Evolutionary conservation across 2,888 invertebrate species (phyloP).

Genomic region (Ormyrus rosae): DNA sequence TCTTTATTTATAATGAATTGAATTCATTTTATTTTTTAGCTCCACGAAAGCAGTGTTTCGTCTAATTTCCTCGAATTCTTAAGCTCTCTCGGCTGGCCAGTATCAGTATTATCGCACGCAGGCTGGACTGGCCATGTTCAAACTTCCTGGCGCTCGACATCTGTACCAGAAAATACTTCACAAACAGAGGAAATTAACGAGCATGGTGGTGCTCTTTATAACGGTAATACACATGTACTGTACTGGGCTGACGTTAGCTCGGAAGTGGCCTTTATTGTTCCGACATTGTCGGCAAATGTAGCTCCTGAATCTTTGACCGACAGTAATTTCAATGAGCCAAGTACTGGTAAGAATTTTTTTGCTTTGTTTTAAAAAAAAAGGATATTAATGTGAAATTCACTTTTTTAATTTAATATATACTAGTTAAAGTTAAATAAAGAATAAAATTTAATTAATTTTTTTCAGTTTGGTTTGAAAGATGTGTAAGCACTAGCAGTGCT

Average conservation of each 20-base stretch:
- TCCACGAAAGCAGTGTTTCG: slow-evolving; percentile 76
- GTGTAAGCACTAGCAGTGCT: slow-evolving; percentile 71
- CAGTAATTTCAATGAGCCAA: slow-evolving; percentile 68
- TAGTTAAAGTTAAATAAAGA: background rate
- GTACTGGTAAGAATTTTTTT: slow-evolving; percentile 63
- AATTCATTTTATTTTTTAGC: slow-evolving; percentile 57
- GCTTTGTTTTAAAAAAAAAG: background rate
- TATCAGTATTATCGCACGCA: slow-evolving; percentile 89
- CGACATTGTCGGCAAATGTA: slow-evolving; percentile 76
- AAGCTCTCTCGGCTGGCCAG: slow-evolving; percentile 89
- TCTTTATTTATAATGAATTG: background rate
- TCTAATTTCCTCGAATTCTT: slow-evolving; percentile 79
- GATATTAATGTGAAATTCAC: no score
- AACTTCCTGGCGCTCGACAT: slow-evolving; percentile 86
- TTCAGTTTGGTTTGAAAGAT: slow-evolving; percentile 79
- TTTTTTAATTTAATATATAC: no score
- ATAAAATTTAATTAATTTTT: slow-evolving; percentile 17
- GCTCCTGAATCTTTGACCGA: slow-evolving; percentile 65
- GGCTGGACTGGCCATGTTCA: slow-evolving; percentile 96
- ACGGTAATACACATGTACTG: slow-evolving; percentile 89
- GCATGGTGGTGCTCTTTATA: slow-evolving; percentile 85
- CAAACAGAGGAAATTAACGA: slow-evolving; percentile 67
- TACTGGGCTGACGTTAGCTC: slow-evolving; percentile 97
- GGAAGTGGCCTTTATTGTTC: slow-evolving; percentile 97
- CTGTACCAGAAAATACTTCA: slow-evolving; percentile 80